Conservation (phyloP, 2,888 invertebrate genomes). For the Petrolisthes manimaculis region DNA sequence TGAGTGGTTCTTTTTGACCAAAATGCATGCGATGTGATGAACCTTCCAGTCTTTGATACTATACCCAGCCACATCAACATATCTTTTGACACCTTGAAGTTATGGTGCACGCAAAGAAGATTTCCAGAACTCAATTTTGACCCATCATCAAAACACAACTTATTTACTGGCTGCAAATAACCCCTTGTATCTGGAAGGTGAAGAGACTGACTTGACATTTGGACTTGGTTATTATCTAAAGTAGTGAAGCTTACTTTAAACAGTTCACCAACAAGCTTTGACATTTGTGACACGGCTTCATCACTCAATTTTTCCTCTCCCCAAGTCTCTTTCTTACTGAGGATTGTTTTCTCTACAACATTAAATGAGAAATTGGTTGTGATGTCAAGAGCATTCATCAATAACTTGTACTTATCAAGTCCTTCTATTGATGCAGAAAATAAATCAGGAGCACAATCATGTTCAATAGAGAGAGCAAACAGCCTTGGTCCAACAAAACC, state of each 20-base stretch:
- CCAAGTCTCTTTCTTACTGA: constrained; percentile 12
- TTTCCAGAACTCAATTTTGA: constrained; percentile 14
- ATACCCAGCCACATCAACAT: constrained; percentile 33
- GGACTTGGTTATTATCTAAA: not conserved
- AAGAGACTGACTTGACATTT: not conserved
- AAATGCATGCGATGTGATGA: constrained; percentile 24
- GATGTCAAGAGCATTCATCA: constrained; percentile 28
- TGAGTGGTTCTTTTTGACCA: constrained; percentile 43
- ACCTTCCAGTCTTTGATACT: constrained; percentile 21
- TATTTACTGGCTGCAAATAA: not conserved
- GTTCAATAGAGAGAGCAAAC: constrained; percentile 18
- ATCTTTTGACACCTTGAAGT: constrained; percentile 16
- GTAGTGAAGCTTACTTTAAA: constrained; percentile 1
- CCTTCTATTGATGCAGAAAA: constrained; percentile 29
- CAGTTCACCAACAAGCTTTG: constrained; percentile 36
- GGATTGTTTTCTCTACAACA: constrained; percentile 7
- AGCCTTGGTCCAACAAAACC: constrained; percentile 28
- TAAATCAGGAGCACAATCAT: constrained; percentile 36
- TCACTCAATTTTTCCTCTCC: not conserved
- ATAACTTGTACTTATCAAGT: not conserved
- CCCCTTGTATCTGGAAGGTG: constrained; percentile 31
- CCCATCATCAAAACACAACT: constrained; percentile 34
- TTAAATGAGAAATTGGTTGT: not conserved
- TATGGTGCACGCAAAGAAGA: constrained; percentile 19
- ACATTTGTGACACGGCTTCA: constrained; percentile 14